Base-by-base conservation (phyloP, 2,113 vertebrate genomes). In the Paralichthys olivaceus region DNA sequence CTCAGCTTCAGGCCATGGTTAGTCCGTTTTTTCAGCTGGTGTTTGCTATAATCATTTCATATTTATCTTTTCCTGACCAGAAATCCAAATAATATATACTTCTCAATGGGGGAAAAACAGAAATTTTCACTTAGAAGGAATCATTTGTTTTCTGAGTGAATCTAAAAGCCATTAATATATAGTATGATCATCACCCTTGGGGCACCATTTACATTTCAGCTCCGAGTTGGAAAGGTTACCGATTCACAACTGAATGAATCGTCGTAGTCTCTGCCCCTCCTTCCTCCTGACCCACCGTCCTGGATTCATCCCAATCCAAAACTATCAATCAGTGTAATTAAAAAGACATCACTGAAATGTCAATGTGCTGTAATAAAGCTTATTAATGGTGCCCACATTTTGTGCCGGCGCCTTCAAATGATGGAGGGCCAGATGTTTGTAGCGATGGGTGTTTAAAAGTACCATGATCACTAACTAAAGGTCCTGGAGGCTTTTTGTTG, bases 291-390 rank as follows among this genome's bases (percentile, higher is more conserved):
- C 77, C 74, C 32, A 5, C 71, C 47, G 26, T 64, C 58, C 62
- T 25, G 53, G 51, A 72, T 77, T 74, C 47, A 66, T 86, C 74
- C 69, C 66, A 65, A 84, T 82, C 69, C 87, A 62, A 85, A 87
- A 81, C 79, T 57, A 91, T 91, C 85, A 85, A 90, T 91, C 89
- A 84, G 82, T 76, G 79, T 90, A 89, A 91, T 92, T 91, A 87
- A 91, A 90, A 90, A 88, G 87, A 80, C 86, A 91, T 91, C 77
- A 81, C 74, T 70, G 62, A 92, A 92, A 93, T 91, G 90, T 74
- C 92, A 90, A 66, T 81, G 84, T 72, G 83, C 75, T 76, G 69
- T 81, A 81, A 88, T 88, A 79, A 88, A 89, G 68, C 81, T 74
- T 84, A 85, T 89, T 87, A 86, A 89, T 73, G 81, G 79, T 1